Base-by-base conservation (phyloP, 2,797 vertebrate species). In the Odontamblyopus rebecca region DNA sequence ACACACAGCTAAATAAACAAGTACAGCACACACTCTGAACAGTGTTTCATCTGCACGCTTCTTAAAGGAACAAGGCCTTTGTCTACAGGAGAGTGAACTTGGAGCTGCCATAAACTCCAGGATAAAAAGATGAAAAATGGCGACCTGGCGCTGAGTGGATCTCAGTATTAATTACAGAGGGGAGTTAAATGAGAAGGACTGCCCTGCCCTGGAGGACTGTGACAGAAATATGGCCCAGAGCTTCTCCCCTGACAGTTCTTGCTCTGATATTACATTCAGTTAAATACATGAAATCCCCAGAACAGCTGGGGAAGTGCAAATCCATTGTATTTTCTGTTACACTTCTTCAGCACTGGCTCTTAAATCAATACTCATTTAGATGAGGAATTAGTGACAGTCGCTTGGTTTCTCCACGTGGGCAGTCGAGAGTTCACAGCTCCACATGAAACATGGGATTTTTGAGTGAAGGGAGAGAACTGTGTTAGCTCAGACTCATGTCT, bases 281-380 rank as follows among this genome's bases (percentile, higher is more conserved):
- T 90, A 88, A 90, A 91, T 90, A 89, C 84, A 92, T 92, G 89
- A 89, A 92, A 88, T 88, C 79, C 80, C 85, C 82, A 81, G 85
- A 88, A 86, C 80, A 85, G 81, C 86, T 88, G n/a, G 80, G 80
- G 80, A 87, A 88, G 84, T 76, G 74, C 73, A 81, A 86, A 87
- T 88, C 83, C 79, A 86, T 89, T 88, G 74, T 86, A 82, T 85
- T 88, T 88, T 88, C 82, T 82, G 84, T 88, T 84, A 83, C 84
- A 84, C 82, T 85, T 83, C 89, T 83, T 88, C 66, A 83, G 73
- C 79, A 69, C 68, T 64, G 38, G 74, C 82, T 85, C 75, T 87
- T 85, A 83, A 91, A 93, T 91, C 91, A 91, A 92, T 92, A 93
- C 89, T 88, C 85, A 92, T 93, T 93, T 91, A 88, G 88, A 88